Evolutionary conservation across 2,797 vertebrate species (phyloP).

Genomic region (Lagodon rhomboides): DNA sequence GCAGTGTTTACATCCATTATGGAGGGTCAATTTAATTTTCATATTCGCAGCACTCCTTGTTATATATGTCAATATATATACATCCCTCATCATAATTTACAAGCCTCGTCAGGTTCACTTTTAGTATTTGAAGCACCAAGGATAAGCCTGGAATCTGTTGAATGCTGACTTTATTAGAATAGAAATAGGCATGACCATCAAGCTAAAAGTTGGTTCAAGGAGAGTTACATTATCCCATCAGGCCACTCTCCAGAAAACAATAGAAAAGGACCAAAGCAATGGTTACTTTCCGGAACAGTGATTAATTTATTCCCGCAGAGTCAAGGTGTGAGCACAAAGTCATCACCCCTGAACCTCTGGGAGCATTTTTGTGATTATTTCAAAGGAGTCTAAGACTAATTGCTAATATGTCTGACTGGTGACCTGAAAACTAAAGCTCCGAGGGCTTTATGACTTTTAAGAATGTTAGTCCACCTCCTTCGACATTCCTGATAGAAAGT

Average conservation of each 20-base stretch:
- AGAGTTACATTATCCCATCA: neutral
- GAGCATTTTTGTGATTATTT: constrained; percentile 61
- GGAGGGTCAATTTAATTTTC: neutral
- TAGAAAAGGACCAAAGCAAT: constrained; percentile 9
- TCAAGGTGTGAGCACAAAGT: constrained; percentile 52
- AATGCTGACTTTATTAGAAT: neutral
- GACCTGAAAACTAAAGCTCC: constrained; percentile 69
- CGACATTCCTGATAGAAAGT: neutral
- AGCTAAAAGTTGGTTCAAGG: neutral
- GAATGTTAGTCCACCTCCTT: neutral
- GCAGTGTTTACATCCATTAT: neutral
- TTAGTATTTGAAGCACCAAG: neutral
- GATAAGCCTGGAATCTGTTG: neutral
- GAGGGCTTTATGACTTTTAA: constrained; percentile 18
- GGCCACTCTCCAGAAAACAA: constrained; percentile 6
- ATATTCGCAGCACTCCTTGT: constrained; percentile 2
- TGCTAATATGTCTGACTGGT: constrained; percentile 61
- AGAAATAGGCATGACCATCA: neutral
- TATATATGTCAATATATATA: constrained; percentile 29
- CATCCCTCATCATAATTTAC: neutral
- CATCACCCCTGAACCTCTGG: constrained; percentile 40
- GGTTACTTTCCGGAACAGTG: constrained; percentile 41
- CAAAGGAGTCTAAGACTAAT: constrained; percentile 58
- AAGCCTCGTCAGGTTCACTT: neutral
- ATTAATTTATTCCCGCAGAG: constrained; percentile 56